Evolutionary conservation across 2,797 vertebrate genomes (phyloP).

Genomic region (Crocodylus rhombifer): DNA sequence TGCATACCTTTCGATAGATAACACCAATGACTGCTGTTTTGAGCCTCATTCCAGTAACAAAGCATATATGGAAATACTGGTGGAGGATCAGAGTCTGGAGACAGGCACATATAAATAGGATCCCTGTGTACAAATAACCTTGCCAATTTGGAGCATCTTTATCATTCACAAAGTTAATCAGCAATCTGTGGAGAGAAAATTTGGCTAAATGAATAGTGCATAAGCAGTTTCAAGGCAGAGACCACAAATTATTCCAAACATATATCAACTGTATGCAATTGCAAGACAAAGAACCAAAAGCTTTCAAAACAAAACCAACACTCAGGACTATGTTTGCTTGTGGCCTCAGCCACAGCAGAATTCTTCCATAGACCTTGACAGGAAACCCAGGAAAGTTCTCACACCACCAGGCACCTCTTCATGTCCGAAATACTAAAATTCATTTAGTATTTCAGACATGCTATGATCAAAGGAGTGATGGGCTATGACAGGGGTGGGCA

Average conservation of each 20-base stretch:
- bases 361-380: background rate
- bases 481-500: too few species aligned
- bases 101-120: slow-evolving; percentile 90
- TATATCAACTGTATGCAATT: background rate
- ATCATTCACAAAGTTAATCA: slow-evolving; percentile 90
- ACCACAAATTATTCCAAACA: background rate
- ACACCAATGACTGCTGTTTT: slow-evolving; percentile 94
- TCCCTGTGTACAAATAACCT: slow-evolving; percentile 91
- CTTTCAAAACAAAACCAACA: background rate
- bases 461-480: too few species aligned
- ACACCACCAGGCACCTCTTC: background rate
- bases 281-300: background rate
- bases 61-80: slow-evolving; percentile 97
- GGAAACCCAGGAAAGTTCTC: background rate
- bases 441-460: too few species aligned
- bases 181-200: slow-evolving; percentile 81
- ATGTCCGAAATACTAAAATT: too few species aligned
- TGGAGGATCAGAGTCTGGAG: slow-evolving; percentile 94
- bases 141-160: slow-evolving; percentile 90
- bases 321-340: background rate
- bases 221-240: background rate
- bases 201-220: background rate
- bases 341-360: background rate
- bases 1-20: slow-evolving; percentile 92
- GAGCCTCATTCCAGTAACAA: slow-evolving; percentile 95